A percentile compares a stretch with the other conserved stretches of the same genome.
These are phyloP conservation scores for Habropoda laboriosa DNA, from an alignment of 1,140 invertebrate genomes.

Conservation along the genomic window DNA sequence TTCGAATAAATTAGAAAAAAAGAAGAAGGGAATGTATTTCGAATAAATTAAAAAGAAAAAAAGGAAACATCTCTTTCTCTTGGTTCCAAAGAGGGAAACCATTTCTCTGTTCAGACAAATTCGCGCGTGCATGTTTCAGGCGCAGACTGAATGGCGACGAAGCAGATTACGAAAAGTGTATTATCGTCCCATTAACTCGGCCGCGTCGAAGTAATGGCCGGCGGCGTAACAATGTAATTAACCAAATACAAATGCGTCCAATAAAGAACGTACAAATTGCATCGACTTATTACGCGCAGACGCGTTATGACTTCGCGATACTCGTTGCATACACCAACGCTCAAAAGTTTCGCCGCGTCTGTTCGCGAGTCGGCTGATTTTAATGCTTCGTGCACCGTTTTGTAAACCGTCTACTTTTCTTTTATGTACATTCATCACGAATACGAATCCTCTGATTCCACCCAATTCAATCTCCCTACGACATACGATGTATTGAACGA, in stretches of 20 bases:
- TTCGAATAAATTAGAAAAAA: too few species aligned
- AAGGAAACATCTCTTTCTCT: too few species aligned
- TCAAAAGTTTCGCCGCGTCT: neutral
- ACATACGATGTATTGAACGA: too few species aligned
- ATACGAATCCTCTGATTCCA: neutral
- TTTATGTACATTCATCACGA: neutral
- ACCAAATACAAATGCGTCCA: constrained; percentile 5
- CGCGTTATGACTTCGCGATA: neutral
- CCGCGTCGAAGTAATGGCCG: constrained; percentile 41
- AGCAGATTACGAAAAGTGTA: constrained; percentile 71
- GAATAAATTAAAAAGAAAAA: too few species aligned
- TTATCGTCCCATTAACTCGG: constrained; percentile 66
- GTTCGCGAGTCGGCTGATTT: neutral
- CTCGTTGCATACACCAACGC: neutral
- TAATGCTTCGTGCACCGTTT: neutral
- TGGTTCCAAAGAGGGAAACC: constrained; percentile 32
- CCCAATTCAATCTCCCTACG: too few species aligned
- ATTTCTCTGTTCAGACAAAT: constrained; percentile 15
- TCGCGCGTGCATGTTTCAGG: constrained; percentile 59
- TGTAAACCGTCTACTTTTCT: neutral
- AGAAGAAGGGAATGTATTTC: too few species aligned
- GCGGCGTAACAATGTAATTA: constrained; percentile 22
- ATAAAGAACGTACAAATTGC: constrained; percentile 38
- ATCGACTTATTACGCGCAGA: constrained; percentile 27
- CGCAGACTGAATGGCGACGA: constrained; percentile 69